Evolutionary conservation across 2,888 invertebrate genomes (phyloP), one percentile per base, ranked within the genome.

Genomic region (Clivina fossor): DNA sequence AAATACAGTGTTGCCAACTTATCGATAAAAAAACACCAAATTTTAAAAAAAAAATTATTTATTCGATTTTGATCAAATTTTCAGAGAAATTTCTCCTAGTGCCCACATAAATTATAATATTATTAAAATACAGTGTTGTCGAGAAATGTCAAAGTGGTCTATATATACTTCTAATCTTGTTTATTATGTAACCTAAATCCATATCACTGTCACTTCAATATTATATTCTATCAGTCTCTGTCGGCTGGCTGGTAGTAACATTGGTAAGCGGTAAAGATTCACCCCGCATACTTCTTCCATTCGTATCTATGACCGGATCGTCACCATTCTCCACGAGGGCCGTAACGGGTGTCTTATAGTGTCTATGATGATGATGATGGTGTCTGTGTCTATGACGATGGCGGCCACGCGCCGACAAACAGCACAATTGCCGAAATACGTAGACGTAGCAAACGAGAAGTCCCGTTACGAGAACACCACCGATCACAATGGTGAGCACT

Each of bases 371-470:
- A n/a, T n/a, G n/a, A n/a, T n/a, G n/a, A 26, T 26, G 26, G n/a
- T n/a, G n/a, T 9, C 49, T 35, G 28, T 53, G 54, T 4, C 40
- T 28, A 7, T 40, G 38, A 16, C 19, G 11, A 9, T 26, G 46
- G 9, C 46, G 5, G n/a, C 38, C 37, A 1, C 49, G 24, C 8
- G 49, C 37, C 18, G 58, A 55, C 26, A 61, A 57, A 58, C 84
- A 84, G 66, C 83, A 84, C 2, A 84, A 73, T 62, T 83, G 76
- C 41, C 80, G 77, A 58, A 84, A 79, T 19, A 84, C 82, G 64
- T 83, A 84, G 3, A 82, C 80, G 69, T 85, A 85, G 68, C 84
- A 84, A 68, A 80, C 76, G 1, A 85, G 75, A 9, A 84, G 68
- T 0, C 81, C 80, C 46, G 80, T 76, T 76, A 84, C 81, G n/a